These are phyloP conservation scores for Myotis davidii DNA, from an alignment of 2,113 vertebrate genomes.

Conservation along the genomic window DNA sequence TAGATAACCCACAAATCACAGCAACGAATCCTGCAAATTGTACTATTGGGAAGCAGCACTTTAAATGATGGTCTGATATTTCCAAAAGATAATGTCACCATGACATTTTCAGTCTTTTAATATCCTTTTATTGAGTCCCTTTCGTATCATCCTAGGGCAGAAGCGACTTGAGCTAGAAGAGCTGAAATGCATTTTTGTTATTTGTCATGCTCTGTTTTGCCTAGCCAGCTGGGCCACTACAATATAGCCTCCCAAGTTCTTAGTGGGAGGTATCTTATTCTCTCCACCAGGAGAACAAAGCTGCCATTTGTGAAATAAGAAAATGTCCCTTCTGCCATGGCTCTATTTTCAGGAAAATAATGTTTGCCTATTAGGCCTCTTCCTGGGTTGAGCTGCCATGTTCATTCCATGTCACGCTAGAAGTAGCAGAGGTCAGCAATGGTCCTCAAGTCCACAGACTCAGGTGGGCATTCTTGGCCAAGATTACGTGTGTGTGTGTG, in stretches of 20 bases:
- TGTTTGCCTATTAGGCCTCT: neutral
- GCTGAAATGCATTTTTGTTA: slow-evolving; percentile 18
- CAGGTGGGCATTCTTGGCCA: neutral
- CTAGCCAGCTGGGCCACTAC: neutral
- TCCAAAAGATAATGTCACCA: slow-evolving; percentile 80
- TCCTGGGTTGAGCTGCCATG: neutral
- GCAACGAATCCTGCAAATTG: slow-evolving; percentile 66
- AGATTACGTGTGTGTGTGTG: fast-evolving
- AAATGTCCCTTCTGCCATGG: neutral
- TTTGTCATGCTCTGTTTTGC: neutral
- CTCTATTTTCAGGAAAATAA: neutral
- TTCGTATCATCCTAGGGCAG: slow-evolving; percentile 35
- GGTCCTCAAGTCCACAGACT: neutral
- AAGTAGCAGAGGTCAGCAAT: neutral
- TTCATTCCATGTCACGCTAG: neutral
- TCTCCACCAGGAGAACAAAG: neutral
- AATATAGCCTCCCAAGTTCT: neutral
- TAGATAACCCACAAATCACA: slow-evolving; percentile 56
- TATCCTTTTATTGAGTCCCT: slow-evolving; percentile 76
- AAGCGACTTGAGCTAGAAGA: slow-evolving; percentile 54
- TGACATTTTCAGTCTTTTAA: slow-evolving; percentile 81
- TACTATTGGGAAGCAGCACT: slow-evolving; percentile 59
- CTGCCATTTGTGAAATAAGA: slow-evolving; percentile 23
- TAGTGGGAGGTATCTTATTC: neutral
- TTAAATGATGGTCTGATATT: slow-evolving; percentile 76